A percentile compares a stretch with the other conserved stretches of the same genome.
phyloP scores from a whole-genome alignment of 2,113 vertebrate species.

The Trochalopteron elliotii region DNA sequence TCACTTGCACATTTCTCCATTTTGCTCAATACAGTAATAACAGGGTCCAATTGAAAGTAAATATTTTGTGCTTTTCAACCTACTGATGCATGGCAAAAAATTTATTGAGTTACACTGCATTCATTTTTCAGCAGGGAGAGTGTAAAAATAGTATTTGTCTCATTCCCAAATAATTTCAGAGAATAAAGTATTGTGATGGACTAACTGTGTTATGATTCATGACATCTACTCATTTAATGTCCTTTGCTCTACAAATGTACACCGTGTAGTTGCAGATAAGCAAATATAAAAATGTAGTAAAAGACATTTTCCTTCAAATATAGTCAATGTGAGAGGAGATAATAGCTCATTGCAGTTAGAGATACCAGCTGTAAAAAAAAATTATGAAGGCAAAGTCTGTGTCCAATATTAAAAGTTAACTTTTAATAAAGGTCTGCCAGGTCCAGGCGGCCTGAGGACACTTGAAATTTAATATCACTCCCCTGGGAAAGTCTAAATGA shows the following conservation, averaged over 20 bases:
- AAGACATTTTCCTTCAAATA: conserved; percentile 9
- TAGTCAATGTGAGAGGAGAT: neutral
- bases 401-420: neutral
- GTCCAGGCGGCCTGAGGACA: neutral
- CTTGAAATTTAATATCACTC: neutral
- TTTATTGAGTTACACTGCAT: neutral
- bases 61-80: neutral
- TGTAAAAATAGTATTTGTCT: neutral
- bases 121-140: neutral
- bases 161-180: neutral
- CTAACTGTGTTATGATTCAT: neutral
- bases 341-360: neutral
- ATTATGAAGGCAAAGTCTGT: neutral
- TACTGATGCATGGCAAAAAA: neutral
- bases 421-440: neutral
- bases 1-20: neutral
- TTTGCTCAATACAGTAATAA: neutral
- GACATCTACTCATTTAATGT: neutral
- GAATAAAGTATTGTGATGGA: neutral
- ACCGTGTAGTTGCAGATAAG: neutral
- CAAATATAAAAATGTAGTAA: neutral
- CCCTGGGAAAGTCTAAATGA: neutral
- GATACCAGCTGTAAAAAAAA: neutral
- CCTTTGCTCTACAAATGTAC: neutral
- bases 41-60: neutral